Conservation (phyloP, 2,888 invertebrate genomes). For the Panopea generosa region DNA sequence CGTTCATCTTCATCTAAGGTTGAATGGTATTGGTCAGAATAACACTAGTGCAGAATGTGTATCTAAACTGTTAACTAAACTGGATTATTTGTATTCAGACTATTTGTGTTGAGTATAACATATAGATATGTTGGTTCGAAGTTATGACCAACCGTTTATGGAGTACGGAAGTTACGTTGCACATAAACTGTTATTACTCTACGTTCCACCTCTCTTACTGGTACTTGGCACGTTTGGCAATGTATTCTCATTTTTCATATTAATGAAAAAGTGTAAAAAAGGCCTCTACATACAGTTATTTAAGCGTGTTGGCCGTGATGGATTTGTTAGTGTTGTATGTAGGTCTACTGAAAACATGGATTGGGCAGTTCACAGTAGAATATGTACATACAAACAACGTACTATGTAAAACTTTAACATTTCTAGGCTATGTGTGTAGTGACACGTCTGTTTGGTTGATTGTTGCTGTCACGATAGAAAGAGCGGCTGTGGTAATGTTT, state of each 20-base stretch:
- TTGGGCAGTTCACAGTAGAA: conserved; percentile 77
- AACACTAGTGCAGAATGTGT: no score
- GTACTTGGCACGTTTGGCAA: conserved; percentile 83
- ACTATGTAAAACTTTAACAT: conserved; percentile 77
- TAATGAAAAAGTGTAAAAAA: conserved; percentile 79
- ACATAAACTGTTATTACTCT: conserved; percentile 74
- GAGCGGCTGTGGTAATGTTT: conserved; percentile 77
- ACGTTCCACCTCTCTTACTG: conserved; percentile 79
- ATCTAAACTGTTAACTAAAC: no score
- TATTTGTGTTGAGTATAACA: no score
- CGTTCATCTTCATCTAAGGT: no score
- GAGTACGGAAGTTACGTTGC: conserved; percentile 38
- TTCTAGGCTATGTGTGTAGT: conserved; percentile 79
- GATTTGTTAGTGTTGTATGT: conserved; percentile 81
- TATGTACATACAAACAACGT: conserved; percentile 72
- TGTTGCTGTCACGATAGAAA: conserved; percentile 70
- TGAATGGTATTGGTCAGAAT: no score
- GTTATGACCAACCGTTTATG: conserved; percentile 30
- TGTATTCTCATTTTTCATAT: conserved; percentile 79
- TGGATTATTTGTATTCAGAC: no score
- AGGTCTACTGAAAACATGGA: conserved; percentile 81
- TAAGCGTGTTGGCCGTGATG: conserved; percentile 79
- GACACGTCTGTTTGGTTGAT: conserved; percentile 82
- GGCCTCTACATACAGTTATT: conserved; percentile 81
- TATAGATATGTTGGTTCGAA: conserved; percentile 24